Base-by-base conservation (phyloP, 2,113 vertebrate genomes). In the Delphinapterus leucas region DNA sequence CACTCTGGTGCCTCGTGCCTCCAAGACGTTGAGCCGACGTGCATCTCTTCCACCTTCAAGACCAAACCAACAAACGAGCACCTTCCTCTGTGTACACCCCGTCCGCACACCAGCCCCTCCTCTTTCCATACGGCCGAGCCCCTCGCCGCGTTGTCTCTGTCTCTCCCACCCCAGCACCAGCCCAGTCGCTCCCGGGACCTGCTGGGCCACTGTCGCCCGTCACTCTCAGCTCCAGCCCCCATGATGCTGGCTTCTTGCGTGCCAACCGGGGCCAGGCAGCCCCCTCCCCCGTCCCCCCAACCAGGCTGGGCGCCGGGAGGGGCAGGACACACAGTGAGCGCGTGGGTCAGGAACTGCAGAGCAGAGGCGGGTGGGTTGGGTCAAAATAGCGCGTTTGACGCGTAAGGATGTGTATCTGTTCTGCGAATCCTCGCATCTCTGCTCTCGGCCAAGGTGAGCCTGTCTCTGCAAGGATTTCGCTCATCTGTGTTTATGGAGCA, bases 391-490 rank as follows among this genome's bases (percentile, higher is more conserved):
- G 7, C 4, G n/a, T 36, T 36, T 38, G 18, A 21, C 25, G 36
- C 3, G 10, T 38, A 4, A 23, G 68, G n/a, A n/a, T 33, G 0
- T 2, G n/a, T 10, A 10, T 9, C 18, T 20, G 8, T 8, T 9
- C n/a, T 4, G 15, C 2, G 4, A 36, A 70, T 5, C 33, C 26
- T n/a, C 20, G 0, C 21, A 13, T 3, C 36, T 13, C 20, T 38
- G 68, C 36, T 38, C 9, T 71, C 1, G 1, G 9, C 68, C 36
- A 38, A 5, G 20, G n/a, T 23, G 21, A 36, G 68, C 68, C 36
- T 5, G 5, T 23, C 68, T 23, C 36, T 23, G 68, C 2, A 21
- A 38, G n/a, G 20, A 3, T 6, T 23, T 38, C 10, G 4, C 36
- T 71, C 36, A 6, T 25, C 20, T 20, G 1, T 11, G 4, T 71